Evolutionary conservation across 2,113 vertebrate genomes (phyloP).

Genomic region (Silurus meridionalis): DNA sequence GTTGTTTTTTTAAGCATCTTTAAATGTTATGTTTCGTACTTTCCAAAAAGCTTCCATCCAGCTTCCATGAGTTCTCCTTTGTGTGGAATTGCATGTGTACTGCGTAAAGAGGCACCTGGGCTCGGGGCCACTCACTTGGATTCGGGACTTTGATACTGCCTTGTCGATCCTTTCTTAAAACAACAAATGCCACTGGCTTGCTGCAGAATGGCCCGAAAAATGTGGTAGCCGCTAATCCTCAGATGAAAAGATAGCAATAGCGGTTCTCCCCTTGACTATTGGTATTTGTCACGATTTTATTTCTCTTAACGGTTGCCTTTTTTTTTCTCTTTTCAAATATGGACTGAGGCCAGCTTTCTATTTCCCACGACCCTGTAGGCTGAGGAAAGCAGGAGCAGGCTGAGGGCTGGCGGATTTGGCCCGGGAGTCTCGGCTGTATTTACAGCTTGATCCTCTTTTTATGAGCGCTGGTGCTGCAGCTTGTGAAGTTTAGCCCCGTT

Average conservation of each 20-base stretch:
- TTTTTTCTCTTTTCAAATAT: constrained; percentile 25
- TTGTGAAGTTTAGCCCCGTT: constrained; percentile 39
- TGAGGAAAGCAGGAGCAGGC: constrained; percentile 17
- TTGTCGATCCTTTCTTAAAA: constrained; percentile 27
- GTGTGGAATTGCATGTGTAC: not conserved
- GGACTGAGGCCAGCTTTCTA: constrained; percentile 18
- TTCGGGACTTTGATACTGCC: constrained; percentile 26
- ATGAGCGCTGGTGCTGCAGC: constrained; percentile 25
- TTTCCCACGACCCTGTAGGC: constrained; percentile 27
- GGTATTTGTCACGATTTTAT: constrained; percentile 24
- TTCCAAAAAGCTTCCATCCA: not conserved
- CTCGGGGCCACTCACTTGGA: constrained; percentile 12
- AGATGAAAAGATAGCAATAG: constrained; percentile 55
- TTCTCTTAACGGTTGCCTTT: constrained; percentile 25
- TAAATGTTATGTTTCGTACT: not conserved
- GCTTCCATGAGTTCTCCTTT: constrained; percentile 15
- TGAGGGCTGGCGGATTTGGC: constrained; percentile 27
- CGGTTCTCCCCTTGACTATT: constrained; percentile 31
- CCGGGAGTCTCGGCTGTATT: constrained; percentile 35
- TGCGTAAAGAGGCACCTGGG: constrained; percentile 28
- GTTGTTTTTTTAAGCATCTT: not conserved
- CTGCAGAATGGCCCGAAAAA: constrained; percentile 20
- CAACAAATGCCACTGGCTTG: constrained; percentile 20
- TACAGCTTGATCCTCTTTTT: constrained; percentile 46
- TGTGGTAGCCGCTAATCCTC: constrained; percentile 41